A percentile compares a stretch with the other conserved stretches of the same genome.
Evolutionary conservation across 2,888 invertebrate species (phyloP).

Genomic region (Xestia ashworthii): DNA sequence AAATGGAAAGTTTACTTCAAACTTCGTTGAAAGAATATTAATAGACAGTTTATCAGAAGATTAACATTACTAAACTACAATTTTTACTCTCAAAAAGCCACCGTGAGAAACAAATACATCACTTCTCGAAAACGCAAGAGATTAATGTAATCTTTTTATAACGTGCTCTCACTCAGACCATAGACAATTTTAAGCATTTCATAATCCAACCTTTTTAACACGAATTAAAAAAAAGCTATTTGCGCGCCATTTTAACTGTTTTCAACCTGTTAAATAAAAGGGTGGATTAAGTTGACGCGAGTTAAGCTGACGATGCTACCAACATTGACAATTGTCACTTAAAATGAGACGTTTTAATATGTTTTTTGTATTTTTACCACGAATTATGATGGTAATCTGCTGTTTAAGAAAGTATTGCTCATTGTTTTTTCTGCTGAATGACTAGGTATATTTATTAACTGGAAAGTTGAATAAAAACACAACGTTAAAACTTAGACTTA

Average conservation of each 20-base stretch:
- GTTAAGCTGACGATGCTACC: constrained; percentile 48
- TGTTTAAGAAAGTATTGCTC: constrained; percentile 2
- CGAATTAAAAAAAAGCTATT: constrained; percentile 45
- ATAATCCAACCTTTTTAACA: constrained; percentile 60
- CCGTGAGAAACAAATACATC: constrained; percentile 25
- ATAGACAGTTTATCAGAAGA: constrained; percentile 24
- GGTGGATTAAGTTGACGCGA: constrained; percentile 37
- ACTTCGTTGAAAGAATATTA: constrained; percentile 10
- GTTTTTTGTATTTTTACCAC: constrained; percentile 8
- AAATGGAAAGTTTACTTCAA: constrained; percentile 17
- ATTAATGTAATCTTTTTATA: constrained; percentile 54
- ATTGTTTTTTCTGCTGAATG: constrained; percentile 1
- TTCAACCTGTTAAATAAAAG: constrained; percentile 47
- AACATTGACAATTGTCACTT: constrained; percentile 39
- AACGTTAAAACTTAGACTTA: neutral
- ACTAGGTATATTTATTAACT: neutral
- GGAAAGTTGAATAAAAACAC: neutral
- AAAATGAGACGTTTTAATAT: constrained; percentile 21
- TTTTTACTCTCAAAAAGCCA: constrained; percentile 1
- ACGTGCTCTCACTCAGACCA: constrained; percentile 36
- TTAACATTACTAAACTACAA: constrained; percentile 7
- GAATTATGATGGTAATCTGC: constrained; percentile 27
- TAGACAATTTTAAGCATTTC: constrained; percentile 50
- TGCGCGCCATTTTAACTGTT: constrained; percentile 46
- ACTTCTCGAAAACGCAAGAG: constrained; percentile 48